Base-by-base conservation (phyloP, 2,113 vertebrate genomes). In the Crotalus horridus region DNA sequence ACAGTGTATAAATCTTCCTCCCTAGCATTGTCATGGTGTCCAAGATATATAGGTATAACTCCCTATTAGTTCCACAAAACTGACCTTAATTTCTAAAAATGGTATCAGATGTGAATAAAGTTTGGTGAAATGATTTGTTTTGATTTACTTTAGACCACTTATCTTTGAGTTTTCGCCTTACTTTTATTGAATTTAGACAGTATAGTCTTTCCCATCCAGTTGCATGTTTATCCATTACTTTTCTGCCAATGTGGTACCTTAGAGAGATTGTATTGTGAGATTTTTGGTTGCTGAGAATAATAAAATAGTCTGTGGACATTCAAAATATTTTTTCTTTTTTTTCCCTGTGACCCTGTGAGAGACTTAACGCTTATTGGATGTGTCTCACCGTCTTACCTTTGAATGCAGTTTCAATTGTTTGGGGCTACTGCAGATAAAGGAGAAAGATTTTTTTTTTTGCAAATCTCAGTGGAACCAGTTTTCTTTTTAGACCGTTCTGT, bases 1-100 rank as follows among this genome's bases (percentile, higher is more conserved):
- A 95, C 95, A 97, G 97, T 97, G 97, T 98, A 99, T 99, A 99
- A 99, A 99, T 99, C 98, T 99, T 98, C 97, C 96, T 95, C 97
- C 98, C 97, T 97, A 92, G 96, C 96, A 96, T 97, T 98, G 98
- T 98, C 98, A 97, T 96, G 94, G 97, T 97, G 97, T 96, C 97
- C 97, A 98, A 98, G 98, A 98, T 98, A 98, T 98, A 98, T 98
- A 98, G 97, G 97, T 97, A 97, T 97, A 97, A 97, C 97, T 98
- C 97, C 96, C 97, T 97, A 97, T 98, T 98, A 98, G 98, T 98
- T 98, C 98, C 97, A 97, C 98, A 98, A 98, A 98, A 97, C 97
- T 98, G 98, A 98, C 98, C 98, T 98, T 97, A 98, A 98, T 98
- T 98, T 98, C 98, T 98, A 97, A 98, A 98, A 98, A 97, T 96